phyloP scores from a whole-genome alignment of 2,888 invertebrate species.

The Macaria notata region DNA sequence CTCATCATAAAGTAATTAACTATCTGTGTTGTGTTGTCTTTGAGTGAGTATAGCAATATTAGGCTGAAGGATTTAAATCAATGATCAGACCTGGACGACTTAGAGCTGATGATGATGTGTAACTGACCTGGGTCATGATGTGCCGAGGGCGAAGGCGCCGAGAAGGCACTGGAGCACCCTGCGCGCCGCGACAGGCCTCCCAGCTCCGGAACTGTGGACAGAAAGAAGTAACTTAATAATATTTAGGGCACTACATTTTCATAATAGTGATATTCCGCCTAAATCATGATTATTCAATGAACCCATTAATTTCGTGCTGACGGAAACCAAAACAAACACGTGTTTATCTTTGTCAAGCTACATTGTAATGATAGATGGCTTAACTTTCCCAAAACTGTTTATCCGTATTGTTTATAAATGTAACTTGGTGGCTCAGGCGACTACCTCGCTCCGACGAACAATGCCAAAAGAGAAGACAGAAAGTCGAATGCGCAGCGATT shows the following conservation, averaged over 20 bases:
- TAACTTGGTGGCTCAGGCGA: slow-evolving; percentile 12
- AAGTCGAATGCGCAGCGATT: slow-evolving; percentile 50
- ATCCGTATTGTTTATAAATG: slow-evolving; percentile 9
- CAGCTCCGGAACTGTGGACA: slow-evolving; percentile 59
- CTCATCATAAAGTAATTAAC: no score
- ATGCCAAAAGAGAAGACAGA: slow-evolving; percentile 49
- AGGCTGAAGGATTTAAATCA: no score
- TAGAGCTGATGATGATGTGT: no score
- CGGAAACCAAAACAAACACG: no score
- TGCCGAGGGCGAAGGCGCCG: slow-evolving; percentile 79
- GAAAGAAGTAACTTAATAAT: no score
- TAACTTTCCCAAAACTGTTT: slow-evolving; percentile 14
- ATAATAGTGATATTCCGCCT: no score
- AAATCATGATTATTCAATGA: no score
- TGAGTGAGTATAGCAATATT: no score
- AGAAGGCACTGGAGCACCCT: slow-evolving; percentile 84
- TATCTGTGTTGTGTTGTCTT: no score
- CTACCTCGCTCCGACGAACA: slow-evolving; percentile 45
- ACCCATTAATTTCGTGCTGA: no score
- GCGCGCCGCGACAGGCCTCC: slow-evolving; percentile 76
- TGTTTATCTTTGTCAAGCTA: background rate
- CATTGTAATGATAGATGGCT: slow-evolving; percentile 4
- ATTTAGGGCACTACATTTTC: no score
- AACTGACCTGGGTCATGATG: slow-evolving; percentile 75
- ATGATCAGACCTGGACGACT: no score